These are phyloP conservation scores for Etheostoma cragini DNA, from an alignment of 2,113 vertebrate genomes.

Conservation along the genomic window DNA sequence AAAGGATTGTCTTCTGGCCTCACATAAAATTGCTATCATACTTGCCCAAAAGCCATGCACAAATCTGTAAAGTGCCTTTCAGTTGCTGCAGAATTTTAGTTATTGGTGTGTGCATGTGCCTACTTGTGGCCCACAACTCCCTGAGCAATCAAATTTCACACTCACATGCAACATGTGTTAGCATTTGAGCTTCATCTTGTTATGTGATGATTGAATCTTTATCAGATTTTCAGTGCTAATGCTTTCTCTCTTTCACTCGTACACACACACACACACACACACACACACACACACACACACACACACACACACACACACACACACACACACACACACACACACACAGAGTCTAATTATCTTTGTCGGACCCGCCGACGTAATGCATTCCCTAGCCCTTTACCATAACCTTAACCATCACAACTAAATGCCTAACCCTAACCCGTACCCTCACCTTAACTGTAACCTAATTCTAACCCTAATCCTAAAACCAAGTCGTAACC, in stretches of 20 bases:
- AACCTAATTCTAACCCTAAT: too few relatives aligned
- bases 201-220: slow-evolving; percentile 18
- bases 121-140: not conserved
- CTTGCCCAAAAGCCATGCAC: slow-evolving; percentile 6
- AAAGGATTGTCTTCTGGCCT: slow-evolving; percentile 35
- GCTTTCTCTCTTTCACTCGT: not conserved
- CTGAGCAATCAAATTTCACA: slow-evolving; percentile 1
- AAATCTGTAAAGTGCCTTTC: slow-evolving; percentile 7
- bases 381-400: too few relatives aligned
- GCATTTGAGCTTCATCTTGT: slow-evolving; percentile 1
- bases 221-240: not conserved
- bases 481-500: too few relatives aligned
- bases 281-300: not conserved
- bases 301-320: not conserved
- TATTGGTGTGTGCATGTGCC: not conserved
- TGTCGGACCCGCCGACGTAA: too few relatives aligned
- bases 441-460: too few relatives aligned
- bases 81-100: not conserved
- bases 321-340: not conserved
- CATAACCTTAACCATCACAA: too few relatives aligned
- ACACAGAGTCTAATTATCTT: not conserved
- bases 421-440: too few relatives aligned
- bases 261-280: not conserved
- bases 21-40: slow-evolving; percentile 45
- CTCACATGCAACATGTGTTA: slow-evolving; percentile 22